Percentiles rank a stretch among this genome's conserved stretches.
phyloP scores from a whole-genome alignment of 2,888 invertebrate species.

The Amphimallon solstitiale region DNA sequence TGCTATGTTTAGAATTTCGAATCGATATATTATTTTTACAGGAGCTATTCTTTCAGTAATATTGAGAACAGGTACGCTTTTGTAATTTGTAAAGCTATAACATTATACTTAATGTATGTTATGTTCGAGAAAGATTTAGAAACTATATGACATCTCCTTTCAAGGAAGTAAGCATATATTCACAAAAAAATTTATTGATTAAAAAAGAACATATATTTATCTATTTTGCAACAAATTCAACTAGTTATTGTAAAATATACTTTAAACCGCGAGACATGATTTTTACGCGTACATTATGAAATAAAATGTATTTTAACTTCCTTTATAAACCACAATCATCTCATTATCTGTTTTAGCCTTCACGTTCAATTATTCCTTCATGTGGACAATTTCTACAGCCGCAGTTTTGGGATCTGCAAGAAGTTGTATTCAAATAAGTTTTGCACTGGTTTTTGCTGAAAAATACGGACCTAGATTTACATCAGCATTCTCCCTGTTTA shows the following conservation, averaged over 20 bases:
- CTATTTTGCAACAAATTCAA: too few relatives aligned
- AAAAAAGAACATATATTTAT: too few relatives aligned
- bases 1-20: conserved; percentile 70
- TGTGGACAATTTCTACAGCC: conserved; percentile 69
- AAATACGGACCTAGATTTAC: conserved; percentile 76
- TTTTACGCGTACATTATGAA: too few relatives aligned
- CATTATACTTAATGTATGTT: too few relatives aligned
- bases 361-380: conserved; percentile 66
- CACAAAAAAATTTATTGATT: neutral
- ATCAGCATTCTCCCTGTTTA: conserved; percentile 77
- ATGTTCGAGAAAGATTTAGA: too few relatives aligned
- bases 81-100: conserved; percentile 49
- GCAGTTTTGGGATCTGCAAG: conserved; percentile 74
- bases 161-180: too few relatives aligned
- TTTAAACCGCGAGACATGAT: too few relatives aligned
- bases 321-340: too few relatives aligned
- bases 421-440: conserved; percentile 75
- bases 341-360: conserved; percentile 64
- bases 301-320: too few relatives aligned
- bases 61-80: conserved; percentile 71
- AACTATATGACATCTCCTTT: too few relatives aligned
- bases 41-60: conserved; percentile 74
- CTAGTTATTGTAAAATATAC: too few relatives aligned
- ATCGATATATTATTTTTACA: conserved; percentile 71
- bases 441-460: conserved; percentile 77